These are phyloP conservation scores for Dipodomys merriami DNA, from an alignment of 2,113 vertebrate species.

Conservation along the genomic window DNA sequence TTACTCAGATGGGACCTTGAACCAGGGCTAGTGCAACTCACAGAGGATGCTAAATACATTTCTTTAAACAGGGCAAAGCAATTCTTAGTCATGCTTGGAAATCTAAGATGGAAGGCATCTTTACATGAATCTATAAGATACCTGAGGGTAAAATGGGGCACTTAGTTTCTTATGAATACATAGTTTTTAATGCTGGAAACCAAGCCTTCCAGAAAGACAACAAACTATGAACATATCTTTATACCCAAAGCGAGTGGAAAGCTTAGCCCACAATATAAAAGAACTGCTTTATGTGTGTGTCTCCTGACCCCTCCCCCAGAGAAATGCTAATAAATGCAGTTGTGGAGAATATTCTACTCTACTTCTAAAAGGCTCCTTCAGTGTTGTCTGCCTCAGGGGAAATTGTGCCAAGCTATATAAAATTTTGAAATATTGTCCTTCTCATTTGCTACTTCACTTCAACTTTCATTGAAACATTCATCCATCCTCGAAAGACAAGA, in stretches of 20 bases:
- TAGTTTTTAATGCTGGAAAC: not conserved
- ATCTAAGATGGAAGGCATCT: not conserved
- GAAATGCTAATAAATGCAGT: conserved; percentile 61
- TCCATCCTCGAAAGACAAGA: not conserved
- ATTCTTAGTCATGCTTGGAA: not conserved
- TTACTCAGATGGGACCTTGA: rapidly evolving
- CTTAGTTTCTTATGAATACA: not conserved
- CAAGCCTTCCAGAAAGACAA: not conserved
- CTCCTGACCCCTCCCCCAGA: conserved; percentile 20
- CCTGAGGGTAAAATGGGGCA: not conserved
- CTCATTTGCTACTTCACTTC: conserved; percentile 42
- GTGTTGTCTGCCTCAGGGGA: conserved; percentile 11
- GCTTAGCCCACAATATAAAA: conserved; percentile 36
- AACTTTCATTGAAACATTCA: conserved; percentile 13
- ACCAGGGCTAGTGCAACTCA: not conserved
- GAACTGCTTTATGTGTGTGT: not conserved
- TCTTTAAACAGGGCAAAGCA: not conserved
- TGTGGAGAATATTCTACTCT: conserved; percentile 4
- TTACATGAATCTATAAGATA: not conserved
- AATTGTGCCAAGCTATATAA: conserved; percentile 45
- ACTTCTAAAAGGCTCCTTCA: conserved; percentile 38
- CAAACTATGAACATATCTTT: not conserved
- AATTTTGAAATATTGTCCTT: conserved; percentile 48
- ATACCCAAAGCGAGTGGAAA: not conserved
- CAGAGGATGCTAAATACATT: not conserved